phyloP scores from a whole-genome alignment of 2,888 invertebrate species.

The Drosophila anomalata region DNA sequence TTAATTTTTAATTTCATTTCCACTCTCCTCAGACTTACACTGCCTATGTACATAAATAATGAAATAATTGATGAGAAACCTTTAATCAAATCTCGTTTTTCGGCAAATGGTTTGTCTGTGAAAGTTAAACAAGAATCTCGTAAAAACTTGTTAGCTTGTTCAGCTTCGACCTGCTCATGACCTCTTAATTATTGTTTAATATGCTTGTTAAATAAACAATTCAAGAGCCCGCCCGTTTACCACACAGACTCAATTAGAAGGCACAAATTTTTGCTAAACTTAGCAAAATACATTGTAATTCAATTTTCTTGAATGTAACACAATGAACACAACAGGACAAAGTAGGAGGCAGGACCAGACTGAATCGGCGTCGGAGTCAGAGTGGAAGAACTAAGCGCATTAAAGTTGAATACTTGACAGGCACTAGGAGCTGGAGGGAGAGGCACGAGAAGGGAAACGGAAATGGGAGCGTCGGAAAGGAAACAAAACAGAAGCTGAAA shows the following conservation, averaged over 20 bases:
- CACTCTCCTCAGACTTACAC: neutral
- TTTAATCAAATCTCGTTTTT: slow-evolving; percentile 21
- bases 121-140: slow-evolving; percentile 7
- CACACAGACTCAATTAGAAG: slow-evolving; percentile 54
- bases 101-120: neutral
- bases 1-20: no score
- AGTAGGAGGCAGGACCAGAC: slow-evolving; percentile 22
- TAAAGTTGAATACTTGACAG: slow-evolving; percentile 63
- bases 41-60: slow-evolving; percentile 19
- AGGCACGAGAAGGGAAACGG: neutral
- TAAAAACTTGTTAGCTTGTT: slow-evolving; percentile 6
- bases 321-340: slow-evolving; percentile 26
- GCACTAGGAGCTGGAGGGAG: neutral
- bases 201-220: slow-evolving; percentile 37
- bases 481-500: slow-evolving; percentile 52
- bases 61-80: slow-evolving; percentile 11
- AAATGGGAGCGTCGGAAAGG: slow-evolving; percentile 31
- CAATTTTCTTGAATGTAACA: slow-evolving; percentile 60
- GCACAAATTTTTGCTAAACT: slow-evolving; percentile 50
- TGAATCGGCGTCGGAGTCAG: slow-evolving; percentile 24
- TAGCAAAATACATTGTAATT: slow-evolving; percentile 58
- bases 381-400: slow-evolving; percentile 63
- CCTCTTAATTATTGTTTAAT: slow-evolving; percentile 58
- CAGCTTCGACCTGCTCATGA: slow-evolving; percentile 6
- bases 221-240: slow-evolving; percentile 2